Evolutionary conservation across 2,797 vertebrate species (phyloP), one percentile per base, ranked within the genome.

Genomic region (Sarcoramphus papa): DNA sequence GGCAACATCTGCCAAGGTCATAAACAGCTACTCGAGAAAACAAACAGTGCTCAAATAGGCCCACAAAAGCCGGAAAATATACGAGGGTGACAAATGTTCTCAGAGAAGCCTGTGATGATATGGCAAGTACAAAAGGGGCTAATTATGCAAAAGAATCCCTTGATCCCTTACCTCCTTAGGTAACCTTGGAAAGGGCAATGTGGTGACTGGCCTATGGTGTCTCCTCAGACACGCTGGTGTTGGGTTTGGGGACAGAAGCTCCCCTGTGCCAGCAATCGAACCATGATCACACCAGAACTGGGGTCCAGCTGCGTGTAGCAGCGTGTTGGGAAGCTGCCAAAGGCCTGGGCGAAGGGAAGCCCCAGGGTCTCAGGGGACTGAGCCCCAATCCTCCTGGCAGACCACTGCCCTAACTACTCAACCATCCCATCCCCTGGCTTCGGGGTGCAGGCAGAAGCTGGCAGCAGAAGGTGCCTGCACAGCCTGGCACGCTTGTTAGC

Each of bases 241-340:
- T 33, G 50, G n/a, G 27, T 21, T 21, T 6, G 22, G 48, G 50
- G 33, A 31, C 33, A 45, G 33, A 21, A 18, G 40, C 22, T 60
- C 27, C 48, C 48, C 57, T 6, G 47, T 4, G 47, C 24, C 10
- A 19, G 31, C 45, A 4, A 9, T 27, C 14, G 10, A 31, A 8
- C 48, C 2, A 0, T 6, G 33, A 8, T 15, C 28, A 6, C 45
- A 14, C n/a, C 35, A 14, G 10, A 19, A 4, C 25, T 1, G 30
- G 51, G 53, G 14, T 7, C 78, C 45, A 23, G 16, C 60, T 15
- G 30, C 2, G 64, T 6, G 31, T 54, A 4, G 78, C 78, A 59
- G 64, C 12, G 3, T 7, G 4, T 5, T 10, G 56, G 45, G 56
- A 7, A 41, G 79, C 35, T 25, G 67, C 56, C 67, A 7, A 20